Base-by-base conservation (phyloP, 2,113 vertebrate species). In the Daubentonia madagascariensis region DNA sequence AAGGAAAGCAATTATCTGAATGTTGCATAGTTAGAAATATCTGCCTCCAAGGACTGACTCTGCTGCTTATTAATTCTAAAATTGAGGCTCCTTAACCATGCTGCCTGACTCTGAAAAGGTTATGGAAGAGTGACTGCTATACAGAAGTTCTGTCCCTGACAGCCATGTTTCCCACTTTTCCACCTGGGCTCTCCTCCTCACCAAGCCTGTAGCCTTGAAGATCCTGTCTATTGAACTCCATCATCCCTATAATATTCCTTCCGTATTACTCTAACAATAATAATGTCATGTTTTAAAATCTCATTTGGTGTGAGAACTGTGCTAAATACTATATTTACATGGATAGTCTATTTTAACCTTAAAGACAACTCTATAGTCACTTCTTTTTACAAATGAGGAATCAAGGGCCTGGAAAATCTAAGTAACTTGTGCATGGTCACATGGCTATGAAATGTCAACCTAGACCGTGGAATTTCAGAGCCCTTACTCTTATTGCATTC, bases 1-100 rank as follows among this genome's bases (percentile, higher is more conserved):
- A 95, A 84, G 45, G 30, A 91, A 96, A 91, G n/a, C 63, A 93
- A 35, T 88, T 88, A 88, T 94, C 28, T 40, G 37, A 92, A 86
- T 79, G 30, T 57, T 52, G 13, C 50, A 63, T 28, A 61, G 59
- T 72, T 94, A 86, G 87, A 86, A 84, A 83, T 78, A 67, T 28
- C 45, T 89, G 50, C 70, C 40, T 86, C 72, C 96, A 81, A 95
- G 54, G 40, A 89, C 40, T 92, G 40, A 88, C 40, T 83, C 6
- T 81, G 12, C 9, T 40, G 6, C 40, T 96, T 83, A 89, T 37
- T 85, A 83, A 91, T 94, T 97, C 52, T 81, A 79, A 92, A 89
- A 86, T 4, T 45, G 67, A 83, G n/a, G 25, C 22, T 95, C n/a
- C n/a, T 89, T 79, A 83, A 81, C 48, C 30, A 68, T 32, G 30